These are phyloP conservation scores for Diarsia rubi DNA, from an alignment of 2,888 invertebrate species.

Conservation along the genomic window DNA sequence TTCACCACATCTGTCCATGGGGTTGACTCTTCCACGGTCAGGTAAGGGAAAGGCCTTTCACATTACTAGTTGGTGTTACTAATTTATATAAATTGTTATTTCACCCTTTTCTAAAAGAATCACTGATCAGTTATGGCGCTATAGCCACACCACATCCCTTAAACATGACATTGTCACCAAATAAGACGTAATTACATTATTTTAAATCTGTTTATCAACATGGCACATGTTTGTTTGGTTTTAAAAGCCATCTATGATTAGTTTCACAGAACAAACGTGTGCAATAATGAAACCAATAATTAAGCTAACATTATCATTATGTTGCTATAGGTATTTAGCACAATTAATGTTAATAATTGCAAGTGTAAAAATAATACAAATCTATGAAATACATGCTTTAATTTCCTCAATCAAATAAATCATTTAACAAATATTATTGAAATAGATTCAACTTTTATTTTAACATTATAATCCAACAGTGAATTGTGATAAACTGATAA, in stretches of 20 bases:
- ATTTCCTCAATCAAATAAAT: not conserved
- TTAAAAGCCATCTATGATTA: not conserved
- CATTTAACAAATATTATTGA: not conserved
- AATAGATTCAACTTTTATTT: not conserved
- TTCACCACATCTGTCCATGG: not conserved
- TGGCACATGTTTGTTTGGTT: not conserved
- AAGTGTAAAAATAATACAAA: not conserved
- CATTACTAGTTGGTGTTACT: too few relatives aligned
- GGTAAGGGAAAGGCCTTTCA: too few relatives aligned
- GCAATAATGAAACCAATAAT: not conserved
- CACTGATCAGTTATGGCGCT: too few relatives aligned
- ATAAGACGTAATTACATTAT: too few relatives aligned
- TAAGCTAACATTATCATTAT: not conserved
- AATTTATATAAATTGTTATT: too few relatives aligned
- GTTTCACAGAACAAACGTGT: not conserved
- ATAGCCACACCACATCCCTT: not conserved
- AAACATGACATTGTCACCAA: not conserved
- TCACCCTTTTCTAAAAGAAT: not conserved
- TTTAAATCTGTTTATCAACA: conserved; percentile 2
- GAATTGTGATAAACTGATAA: not conserved
- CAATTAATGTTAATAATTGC: not conserved
- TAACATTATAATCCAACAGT: not conserved
- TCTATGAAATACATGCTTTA: not conserved
- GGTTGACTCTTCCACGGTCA: too few relatives aligned
- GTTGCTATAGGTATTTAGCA: not conserved